Percentiles rank a stretch among this genome's conserved stretches.
These are phyloP conservation scores for Camelus dromedarius DNA, from an alignment of 2,113 vertebrate genomes.

Conservation along the genomic window DNA sequence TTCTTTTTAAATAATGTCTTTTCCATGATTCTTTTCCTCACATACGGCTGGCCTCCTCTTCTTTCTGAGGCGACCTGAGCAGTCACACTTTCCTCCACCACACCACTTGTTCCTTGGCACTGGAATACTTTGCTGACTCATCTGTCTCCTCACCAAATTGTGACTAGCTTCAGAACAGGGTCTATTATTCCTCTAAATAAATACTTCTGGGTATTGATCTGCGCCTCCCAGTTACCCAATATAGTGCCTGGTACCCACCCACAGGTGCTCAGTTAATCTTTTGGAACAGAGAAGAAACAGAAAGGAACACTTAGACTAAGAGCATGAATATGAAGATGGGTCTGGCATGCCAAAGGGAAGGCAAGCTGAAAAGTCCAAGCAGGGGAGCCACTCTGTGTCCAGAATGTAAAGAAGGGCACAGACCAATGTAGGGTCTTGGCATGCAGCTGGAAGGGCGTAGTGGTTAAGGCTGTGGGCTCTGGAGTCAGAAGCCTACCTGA, in stretches of 20 bases:
- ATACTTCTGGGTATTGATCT: neutral
- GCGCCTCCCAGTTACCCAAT: neutral
- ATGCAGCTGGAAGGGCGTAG: neutral
- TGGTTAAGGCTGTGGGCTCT: neutral
- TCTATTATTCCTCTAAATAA: constrained; percentile 38
- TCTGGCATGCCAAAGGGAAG: neutral
- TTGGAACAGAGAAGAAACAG: neutral
- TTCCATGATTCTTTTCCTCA: neutral
- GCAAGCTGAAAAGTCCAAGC: neutral
- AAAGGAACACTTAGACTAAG: neutral
- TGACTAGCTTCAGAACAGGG: neutral
- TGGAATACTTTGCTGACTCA: neutral
- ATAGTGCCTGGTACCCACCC: neutral
- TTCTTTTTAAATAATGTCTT: constrained; percentile 1
- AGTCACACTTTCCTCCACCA: neutral
- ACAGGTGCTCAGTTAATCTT: neutral
- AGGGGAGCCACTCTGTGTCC: neutral
- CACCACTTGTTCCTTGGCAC: neutral
- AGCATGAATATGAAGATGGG: neutral
- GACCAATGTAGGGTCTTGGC: neutral
- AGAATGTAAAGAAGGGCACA: neutral
- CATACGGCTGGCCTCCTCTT: neutral
- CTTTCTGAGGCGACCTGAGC: neutral
- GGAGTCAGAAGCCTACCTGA: neutral
- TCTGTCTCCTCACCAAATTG: neutral